Evolutionary conservation across 2,113 vertebrate genomes (phyloP), one percentile per base, ranked within the genome.

Genomic region (Lota lota): DNA sequence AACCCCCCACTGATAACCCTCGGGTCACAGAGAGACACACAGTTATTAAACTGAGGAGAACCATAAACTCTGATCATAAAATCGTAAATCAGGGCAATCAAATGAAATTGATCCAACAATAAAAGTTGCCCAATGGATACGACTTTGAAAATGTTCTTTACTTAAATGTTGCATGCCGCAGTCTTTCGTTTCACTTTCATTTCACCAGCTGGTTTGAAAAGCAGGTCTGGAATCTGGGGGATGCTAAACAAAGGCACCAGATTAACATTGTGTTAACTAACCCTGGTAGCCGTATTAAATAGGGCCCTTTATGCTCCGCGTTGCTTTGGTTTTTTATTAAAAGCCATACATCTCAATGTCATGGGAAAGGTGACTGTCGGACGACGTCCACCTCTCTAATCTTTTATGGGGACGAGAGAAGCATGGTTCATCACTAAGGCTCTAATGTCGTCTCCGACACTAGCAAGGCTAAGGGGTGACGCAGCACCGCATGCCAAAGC

Each of bases 241-340:
- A 72, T 72, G 74, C 78, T 83, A 80, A 88, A 87, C 69, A 79
- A 78, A 70, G 72, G 72, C 76, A 47, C 5, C 40, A 47, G 40
- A 47, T 47, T 47, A 6, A 47, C 40, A 33, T 33, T 33, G 40
- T 47, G 40, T 10, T 47, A 47, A 47, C 40, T 47, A 47, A 47
- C 40, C 40, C 40, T 87, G 87, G 79, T 79, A 72, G 58, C 67
- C 72, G 65, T 81, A 84, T 88, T 80, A 87, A 47, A 73, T 33
- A 70, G 56, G 79, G 65, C 77, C 83, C 79, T 69, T 69, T 67
- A 69, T 76, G 82, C 84, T 70, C 64, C 81, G 70, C 76, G 67
- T 73, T 81, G 85, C 83, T 66, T 67, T 4, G 82, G 78, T 88
- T 89, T 88, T 89, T 89, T 87, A 90, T 90, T 89, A 89, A 89